Base-by-base conservation (phyloP, 2,797 vertebrate genomes). In the Propithecus deckenii region DNA sequence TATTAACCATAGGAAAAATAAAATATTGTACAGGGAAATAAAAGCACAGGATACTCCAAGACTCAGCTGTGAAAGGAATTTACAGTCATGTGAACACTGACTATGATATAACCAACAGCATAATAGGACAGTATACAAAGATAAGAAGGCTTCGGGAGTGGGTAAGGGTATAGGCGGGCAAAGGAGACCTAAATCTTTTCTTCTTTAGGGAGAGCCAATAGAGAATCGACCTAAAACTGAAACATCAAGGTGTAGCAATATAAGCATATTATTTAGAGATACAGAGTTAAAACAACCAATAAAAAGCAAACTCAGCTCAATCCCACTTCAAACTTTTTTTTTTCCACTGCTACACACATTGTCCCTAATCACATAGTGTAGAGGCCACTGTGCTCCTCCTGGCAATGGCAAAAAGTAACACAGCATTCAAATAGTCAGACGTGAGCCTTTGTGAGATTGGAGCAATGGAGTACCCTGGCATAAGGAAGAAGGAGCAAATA, bases 381-480 rank as follows among this genome's bases (percentile, higher is more conserved):
- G 71, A 48, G 22, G 15, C 46, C 55, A 15, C 14, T 14, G 43
- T 65, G 48, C 4, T 52, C 18, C 43, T 22, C 46, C 22, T 46
- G 59, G 65, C 13, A 4, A 17, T 3, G 23, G 89, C 25, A 61
- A 2, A 11, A n/a, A 65, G 35, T 63, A 52, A 46, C 11, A 48
- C 28, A 20, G 11, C 8, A 41, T n/a, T 75, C 13, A 63, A 17
- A 84, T 1, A 28, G 72, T 32, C 28, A n/a, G 41, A 72, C 18
- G 20, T 3, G 15, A 79, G 38, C 43, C 7, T 1, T 7, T 11
- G 28, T 65, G 30, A 9, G 25, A 23, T 1, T 28, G 12, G 14
- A 35, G 4, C 4, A 7, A 5, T 2, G 9, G 35, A 2, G 4
- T 17, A 14, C 0, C 1, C 0, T 18, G 63, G 28, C 17, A 2